Evolutionary conservation across 1,140 invertebrate species (phyloP).

Genomic region (Trichonephila clavipes): DNA sequence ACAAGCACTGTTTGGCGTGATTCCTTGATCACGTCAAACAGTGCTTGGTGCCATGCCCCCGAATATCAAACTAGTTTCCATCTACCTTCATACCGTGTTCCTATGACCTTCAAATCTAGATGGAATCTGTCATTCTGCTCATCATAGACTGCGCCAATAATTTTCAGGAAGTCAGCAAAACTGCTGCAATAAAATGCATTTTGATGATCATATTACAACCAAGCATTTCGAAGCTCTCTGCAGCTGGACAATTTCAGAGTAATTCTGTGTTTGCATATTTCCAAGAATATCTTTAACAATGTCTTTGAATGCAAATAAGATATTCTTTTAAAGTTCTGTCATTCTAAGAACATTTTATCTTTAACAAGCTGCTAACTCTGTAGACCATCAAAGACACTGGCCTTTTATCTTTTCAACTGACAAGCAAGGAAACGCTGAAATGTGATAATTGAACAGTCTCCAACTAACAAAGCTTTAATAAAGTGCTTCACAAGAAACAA

Average conservation of each 20-base stretch:
- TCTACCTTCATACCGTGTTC: conserved; percentile 28
- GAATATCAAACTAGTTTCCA: too few species aligned
- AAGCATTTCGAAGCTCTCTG: neutral
- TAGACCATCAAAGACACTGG: too few species aligned
- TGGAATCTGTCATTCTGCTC: conserved; percentile 77
- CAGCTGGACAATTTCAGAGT: neutral
- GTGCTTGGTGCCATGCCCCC: too few species aligned
- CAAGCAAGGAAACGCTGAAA: conserved; percentile 75
- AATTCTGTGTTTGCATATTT: neutral
- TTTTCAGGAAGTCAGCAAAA: conserved; percentile 76
- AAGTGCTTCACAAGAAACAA: neutral
- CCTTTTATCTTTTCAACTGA: conserved; percentile 68
- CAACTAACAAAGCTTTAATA: conserved; percentile 70
- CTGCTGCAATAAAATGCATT: conserved; percentile 76
- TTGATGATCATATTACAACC: conserved; percentile 76
- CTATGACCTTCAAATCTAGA: conserved; percentile 77
- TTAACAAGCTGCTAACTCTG: too few species aligned
- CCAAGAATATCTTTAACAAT: neutral
- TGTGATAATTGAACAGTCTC: conserved; percentile 80
- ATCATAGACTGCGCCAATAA: conserved; percentile 28
- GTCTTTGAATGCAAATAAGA: neutral
- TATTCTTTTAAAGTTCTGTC: neutral
- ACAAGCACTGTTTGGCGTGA: too few species aligned
- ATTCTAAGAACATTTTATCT: neutral
- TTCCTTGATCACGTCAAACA: too few species aligned